Evolutionary conservation across 1,140 invertebrate species (phyloP), one percentile per base, ranked within the genome.

Genomic region (Rhyacophila brunnea): DNA sequence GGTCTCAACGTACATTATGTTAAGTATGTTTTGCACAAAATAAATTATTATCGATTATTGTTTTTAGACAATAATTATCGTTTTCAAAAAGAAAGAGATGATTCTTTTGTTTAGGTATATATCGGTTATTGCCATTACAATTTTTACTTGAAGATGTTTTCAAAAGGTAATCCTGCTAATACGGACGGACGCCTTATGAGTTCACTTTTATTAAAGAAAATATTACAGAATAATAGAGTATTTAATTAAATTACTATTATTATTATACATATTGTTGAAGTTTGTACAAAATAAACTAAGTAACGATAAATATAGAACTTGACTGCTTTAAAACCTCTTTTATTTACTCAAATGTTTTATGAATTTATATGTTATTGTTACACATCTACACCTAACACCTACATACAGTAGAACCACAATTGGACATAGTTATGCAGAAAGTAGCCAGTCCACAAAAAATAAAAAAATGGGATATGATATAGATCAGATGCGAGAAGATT

Each of bases 251-350:
- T 78, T 77, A 78, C 75, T 78, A 79, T 78, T 79, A 78, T 79
- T 78, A 79, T 77, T 79, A 78, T 78, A 77, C 77, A 79, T 79
- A 79, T 79, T 79, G 77, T 79, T 79, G 77, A 79, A 79, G 76
- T 79, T 79, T 79, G 77, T 79, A 79, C 77, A 79, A 79, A 79
- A 79, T 79, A 79, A 79, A 78, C 77, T 79, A 79, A 79, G 77
- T 79, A 79, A 79, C 73, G 71, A 79, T 79, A 78, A 78, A 77
- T 79, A 79, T 79, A 79, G 77, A 78, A 79, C 77, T 79, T 78
- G 77, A 79, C 77, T 79, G 77, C 77, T 79, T 79, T 79, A 75
- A 23, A 34, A 13, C 0, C 6, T 43, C 14, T 61, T 61, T 61
- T 45, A 50, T 45, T 61, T 3, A n/a, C n/a, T n/a, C n/a, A n/a